Evolutionary conservation across 2,888 invertebrate species (phyloP).

Genomic region (Leptodirus hochenwartii): DNA sequence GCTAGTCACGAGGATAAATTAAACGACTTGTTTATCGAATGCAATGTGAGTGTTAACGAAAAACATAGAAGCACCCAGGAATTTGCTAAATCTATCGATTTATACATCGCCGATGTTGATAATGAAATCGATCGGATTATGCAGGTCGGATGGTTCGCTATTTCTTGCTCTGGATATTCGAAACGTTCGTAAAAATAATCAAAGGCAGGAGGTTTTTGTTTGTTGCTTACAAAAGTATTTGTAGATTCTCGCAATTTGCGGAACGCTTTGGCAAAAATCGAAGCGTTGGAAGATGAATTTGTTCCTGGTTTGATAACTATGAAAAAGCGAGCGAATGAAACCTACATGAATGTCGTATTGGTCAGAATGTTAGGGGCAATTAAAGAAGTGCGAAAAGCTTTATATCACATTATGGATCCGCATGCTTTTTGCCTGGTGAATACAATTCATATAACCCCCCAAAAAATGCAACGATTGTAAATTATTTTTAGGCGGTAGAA

Average conservation of each 20-base stretch:
- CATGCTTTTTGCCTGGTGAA: slow-evolving; percentile 46
- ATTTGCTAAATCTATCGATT: too few species aligned
- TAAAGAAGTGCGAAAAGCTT: too few species aligned
- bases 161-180: slow-evolving; percentile 34
- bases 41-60: slow-evolving; percentile 23
- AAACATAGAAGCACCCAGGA: too few species aligned
- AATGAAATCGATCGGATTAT: slow-evolving; percentile 44
- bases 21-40: slow-evolving; percentile 17
- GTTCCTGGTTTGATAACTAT: slow-evolving; percentile 37
- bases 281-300: slow-evolving; percentile 46
- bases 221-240: slow-evolving; percentile 12
- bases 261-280: slow-evolving; percentile 46
- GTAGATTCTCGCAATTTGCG: slow-evolving; percentile 40
- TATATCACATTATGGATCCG: slow-evolving; percentile 50
- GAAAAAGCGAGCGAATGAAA: slow-evolving; percentile 29
- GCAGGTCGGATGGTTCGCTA: slow-evolving; percentile 53
- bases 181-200: slow-evolving; percentile 26
- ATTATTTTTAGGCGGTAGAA: too few species aligned
- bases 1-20: slow-evolving; percentile 19
- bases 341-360: slow-evolving; percentile 32
- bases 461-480: too few species aligned
- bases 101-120: slow-evolving; percentile 42
- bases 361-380: slow-evolving; percentile 39
- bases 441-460: too few species aligned
- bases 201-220: too few species aligned